A percentile compares a stretch with the other conserved stretches of the same genome.
phyloP scores from a whole-genome alignment of 2,888 invertebrate species.

The Ectobius pallidus region DNA sequence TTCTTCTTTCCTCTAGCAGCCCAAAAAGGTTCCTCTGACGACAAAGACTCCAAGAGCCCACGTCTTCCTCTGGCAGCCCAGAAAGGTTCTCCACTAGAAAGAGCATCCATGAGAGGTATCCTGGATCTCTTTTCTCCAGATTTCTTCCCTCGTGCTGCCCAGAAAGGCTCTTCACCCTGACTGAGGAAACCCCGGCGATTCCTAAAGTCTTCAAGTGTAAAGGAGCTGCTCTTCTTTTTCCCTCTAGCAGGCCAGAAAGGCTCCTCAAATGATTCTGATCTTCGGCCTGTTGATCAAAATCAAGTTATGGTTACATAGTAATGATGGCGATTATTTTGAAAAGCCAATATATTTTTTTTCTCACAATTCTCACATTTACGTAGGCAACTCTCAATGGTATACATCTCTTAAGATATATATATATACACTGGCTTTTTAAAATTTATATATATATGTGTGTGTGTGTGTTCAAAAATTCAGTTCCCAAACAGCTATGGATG shows the following conservation, averaged over 20 bases:
- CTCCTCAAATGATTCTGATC: slow-evolving; percentile 19
- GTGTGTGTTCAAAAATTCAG: too few relatives aligned
- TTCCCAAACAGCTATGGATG: too few relatives aligned
- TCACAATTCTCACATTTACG: too few relatives aligned
- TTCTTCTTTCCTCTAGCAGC: slow-evolving; percentile 40
- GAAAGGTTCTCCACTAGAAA: slow-evolving; percentile 34
- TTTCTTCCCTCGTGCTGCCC: slow-evolving; percentile 39
- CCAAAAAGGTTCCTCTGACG: slow-evolving; percentile 40
- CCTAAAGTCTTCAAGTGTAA: background rate
- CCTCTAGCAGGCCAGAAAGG: slow-evolving; percentile 23
- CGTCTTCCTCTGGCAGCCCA: slow-evolving; percentile 37
- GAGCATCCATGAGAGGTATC: background rate
- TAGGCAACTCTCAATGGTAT: too few relatives aligned
- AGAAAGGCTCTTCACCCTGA: slow-evolving; percentile 39
- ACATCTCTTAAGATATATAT: too few relatives aligned
- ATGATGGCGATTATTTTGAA: too few relatives aligned
- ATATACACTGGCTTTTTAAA: too few relatives aligned
- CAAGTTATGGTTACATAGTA: too few relatives aligned
- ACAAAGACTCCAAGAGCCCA: background rate
- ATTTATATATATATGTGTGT: too few relatives aligned
- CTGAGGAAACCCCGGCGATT: background rate
- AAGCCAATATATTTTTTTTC: too few relatives aligned
- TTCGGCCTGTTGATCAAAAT: background rate
- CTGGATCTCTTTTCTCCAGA: background rate
- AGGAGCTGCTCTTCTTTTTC: background rate